phyloP scores from a whole-genome alignment of 1,140 invertebrate genomes.

The Drosophila obscura region DNA sequence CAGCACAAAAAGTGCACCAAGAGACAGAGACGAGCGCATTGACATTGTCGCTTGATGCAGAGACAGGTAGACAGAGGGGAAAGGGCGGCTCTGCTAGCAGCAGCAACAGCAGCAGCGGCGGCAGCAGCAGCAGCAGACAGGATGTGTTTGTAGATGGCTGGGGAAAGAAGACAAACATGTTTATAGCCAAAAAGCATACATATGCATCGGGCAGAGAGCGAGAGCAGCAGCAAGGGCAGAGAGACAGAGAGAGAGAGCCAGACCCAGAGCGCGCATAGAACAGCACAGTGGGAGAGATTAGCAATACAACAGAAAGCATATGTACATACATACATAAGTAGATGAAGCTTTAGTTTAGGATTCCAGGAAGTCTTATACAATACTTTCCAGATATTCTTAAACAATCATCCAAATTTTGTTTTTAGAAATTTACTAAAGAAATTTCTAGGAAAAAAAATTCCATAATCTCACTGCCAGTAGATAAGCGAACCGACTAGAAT shows the following conservation, averaged over 20 bases:
- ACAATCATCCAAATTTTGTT: too few relatives aligned
- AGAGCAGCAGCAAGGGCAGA: conserved; percentile 25
- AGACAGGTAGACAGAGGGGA: conserved; percentile 61
- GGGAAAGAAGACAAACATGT: conserved; percentile 35
- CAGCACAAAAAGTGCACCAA: conserved; percentile 38
- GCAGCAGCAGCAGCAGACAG: conserved; percentile 45
- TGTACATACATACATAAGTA: too few relatives aligned
- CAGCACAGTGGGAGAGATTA: conserved; percentile 10
- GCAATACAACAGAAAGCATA: neutral
- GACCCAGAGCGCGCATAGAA: neutral
- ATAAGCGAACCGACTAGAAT: too few relatives aligned
- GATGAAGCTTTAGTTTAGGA: too few relatives aligned
- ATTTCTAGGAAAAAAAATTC: too few relatives aligned
- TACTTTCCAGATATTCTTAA: too few relatives aligned
- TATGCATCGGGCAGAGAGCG: conserved; percentile 36
- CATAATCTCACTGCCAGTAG: too few relatives aligned
- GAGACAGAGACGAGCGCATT: conserved; percentile 44
- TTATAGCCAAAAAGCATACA: conserved; percentile 64
- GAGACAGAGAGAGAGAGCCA: conserved; percentile 26
- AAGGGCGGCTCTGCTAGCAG: conserved; percentile 5
- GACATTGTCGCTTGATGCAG: conserved; percentile 52
- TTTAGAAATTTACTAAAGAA: too few relatives aligned
- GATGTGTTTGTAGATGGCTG: conserved; percentile 10
- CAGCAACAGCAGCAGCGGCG: conserved; percentile 6
- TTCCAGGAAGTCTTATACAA: too few relatives aligned